These are phyloP conservation scores for Leptinotarsa undecemlineata DNA, from an alignment of 1,140 invertebrate genomes.

Conservation along the genomic window DNA sequence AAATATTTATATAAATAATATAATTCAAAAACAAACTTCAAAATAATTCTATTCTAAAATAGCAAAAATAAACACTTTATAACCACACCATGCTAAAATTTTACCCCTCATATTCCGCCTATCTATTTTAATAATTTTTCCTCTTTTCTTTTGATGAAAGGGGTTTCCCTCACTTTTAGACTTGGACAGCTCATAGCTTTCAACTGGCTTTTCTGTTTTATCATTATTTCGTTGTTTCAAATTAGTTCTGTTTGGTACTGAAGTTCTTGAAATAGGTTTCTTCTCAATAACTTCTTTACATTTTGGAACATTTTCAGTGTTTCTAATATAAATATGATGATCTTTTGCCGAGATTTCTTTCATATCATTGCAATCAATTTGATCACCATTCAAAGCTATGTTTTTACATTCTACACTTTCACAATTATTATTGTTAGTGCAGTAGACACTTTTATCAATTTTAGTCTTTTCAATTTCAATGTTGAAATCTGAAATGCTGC, in stretches of 20 bases:
- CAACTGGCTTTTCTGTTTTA: conserved; percentile 12
- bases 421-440: conserved; percentile 34
- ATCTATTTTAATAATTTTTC: conserved; percentile 50
- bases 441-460: conserved; percentile 42
- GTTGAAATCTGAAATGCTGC: conserved; percentile 51
- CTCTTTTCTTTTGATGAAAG: conserved; percentile 48
- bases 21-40: no score
- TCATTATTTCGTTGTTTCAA: conserved; percentile 5
- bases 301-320: neutral
- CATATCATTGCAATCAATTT: conserved; percentile 23
- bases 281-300: neutral
- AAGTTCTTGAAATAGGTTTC: neutral
- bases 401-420: conserved; percentile 26
- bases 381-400: conserved; percentile 7
- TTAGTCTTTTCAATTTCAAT: conserved; percentile 52
- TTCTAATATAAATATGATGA: neutral
- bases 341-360: conserved; percentile 2
- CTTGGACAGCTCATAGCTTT: conserved; percentile 47
- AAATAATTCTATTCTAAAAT: neutral
- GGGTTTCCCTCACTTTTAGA: conserved; percentile 54
- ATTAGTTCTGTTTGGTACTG: neutral
- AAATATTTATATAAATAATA: no score
- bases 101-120: conserved; percentile 41
- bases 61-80: conserved; percentile 15
- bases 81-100: conserved; percentile 37